Evolutionary conservation across 2,888 invertebrate species (phyloP).

Genomic region (Hyposoter dolosus): DNA sequence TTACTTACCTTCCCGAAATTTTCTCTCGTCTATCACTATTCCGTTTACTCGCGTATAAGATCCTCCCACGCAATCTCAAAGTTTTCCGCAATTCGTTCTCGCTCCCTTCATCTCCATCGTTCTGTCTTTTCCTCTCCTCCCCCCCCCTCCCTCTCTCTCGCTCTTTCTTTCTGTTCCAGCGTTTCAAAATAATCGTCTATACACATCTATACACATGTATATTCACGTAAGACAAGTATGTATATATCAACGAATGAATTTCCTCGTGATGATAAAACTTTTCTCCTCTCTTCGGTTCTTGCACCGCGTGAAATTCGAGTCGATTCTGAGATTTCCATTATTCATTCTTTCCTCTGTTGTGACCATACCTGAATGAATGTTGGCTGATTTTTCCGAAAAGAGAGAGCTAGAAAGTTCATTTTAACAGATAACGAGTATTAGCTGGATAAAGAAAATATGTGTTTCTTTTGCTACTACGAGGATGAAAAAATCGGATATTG

Average conservation of each 20-base stretch:
- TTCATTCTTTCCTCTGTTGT: conserved; percentile 53
- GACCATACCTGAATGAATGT: conserved; percentile 50
- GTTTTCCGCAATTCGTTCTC: conserved; percentile 29
- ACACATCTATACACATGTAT: conserved; percentile 18
- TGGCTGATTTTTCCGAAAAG: conserved; percentile 19
- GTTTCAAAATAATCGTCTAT: conserved; percentile 49
- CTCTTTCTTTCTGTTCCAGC: neutral
- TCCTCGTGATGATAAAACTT: conserved; percentile 43
- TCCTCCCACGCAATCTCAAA: conserved; percentile 51
- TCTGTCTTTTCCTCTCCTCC: conserved; percentile 1
- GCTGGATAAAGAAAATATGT: neutral
- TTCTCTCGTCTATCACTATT: conserved; percentile 48
- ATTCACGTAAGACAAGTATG: conserved; percentile 4
- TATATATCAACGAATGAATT: conserved; percentile 43
- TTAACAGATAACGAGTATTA: neutral
- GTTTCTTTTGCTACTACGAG: neutral
- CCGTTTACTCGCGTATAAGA: conserved; percentile 48
- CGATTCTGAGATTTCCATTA: conserved; percentile 49
- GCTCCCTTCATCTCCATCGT: neutral
- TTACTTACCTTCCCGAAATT: conserved; percentile 55
- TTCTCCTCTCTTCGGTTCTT: conserved; percentile 30
- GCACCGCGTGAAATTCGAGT: conserved; percentile 41
- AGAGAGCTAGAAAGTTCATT: neutral
- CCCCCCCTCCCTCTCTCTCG: neutral
- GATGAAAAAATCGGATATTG: neutral